Percentiles rank a stretch among this genome's conserved stretches.
Conservation (phyloP, 1,140 invertebrate genomes). For the Lepidurus couesii region DNA sequence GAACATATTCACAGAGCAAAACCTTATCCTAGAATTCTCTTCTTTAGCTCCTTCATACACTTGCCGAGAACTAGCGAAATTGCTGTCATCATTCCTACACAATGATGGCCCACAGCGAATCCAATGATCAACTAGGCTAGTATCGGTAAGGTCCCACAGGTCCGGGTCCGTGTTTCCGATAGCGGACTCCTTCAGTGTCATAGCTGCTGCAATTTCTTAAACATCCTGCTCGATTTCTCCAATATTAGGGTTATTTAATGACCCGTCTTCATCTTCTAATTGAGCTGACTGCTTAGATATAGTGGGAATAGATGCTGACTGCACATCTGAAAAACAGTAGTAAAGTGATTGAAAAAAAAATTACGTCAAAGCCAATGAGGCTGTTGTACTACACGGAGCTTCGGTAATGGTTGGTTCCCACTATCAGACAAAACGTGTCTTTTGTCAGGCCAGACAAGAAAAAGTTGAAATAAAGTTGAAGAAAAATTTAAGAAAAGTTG, state of each 20-base stretch:
- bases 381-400: not conserved
- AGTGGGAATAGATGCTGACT: not conserved
- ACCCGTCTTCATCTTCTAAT: not conserved
- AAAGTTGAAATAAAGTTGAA: no score
- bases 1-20: conserved; percentile 33
- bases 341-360: not conserved
- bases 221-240: not conserved
- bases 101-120: not conserved
- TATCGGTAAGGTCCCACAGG: not conserved
- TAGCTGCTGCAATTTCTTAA: not conserved
- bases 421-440: no score
- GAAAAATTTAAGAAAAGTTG: no score
- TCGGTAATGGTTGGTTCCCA: no score
- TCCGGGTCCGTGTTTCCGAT: not conserved
- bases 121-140: conserved; percentile 7
- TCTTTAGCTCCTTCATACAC: not conserved
- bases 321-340: conserved; percentile 4
- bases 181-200: not conserved
- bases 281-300: not conserved
- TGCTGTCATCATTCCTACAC: not conserved
- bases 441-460: no score
- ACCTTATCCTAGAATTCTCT: not conserved
- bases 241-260: conserved; percentile 1
- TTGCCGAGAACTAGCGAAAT: not conserved
- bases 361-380: not conserved